phyloP scores from a whole-genome alignment of 1,140 invertebrate species.

The Zeugodacus cucurbitae region DNA sequence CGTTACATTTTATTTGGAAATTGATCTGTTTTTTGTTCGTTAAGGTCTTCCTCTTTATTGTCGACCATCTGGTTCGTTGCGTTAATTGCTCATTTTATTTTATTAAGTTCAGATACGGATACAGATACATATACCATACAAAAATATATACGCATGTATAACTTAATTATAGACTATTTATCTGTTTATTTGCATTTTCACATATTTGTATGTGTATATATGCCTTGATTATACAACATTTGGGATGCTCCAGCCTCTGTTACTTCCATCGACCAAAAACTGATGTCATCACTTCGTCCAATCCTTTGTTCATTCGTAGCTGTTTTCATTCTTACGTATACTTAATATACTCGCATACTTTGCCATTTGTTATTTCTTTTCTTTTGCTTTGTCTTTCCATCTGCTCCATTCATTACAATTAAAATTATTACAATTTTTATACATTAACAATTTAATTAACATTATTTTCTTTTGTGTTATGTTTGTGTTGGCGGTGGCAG shows the following conservation, averaged over 20 bases:
- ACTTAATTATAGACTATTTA: neutral
- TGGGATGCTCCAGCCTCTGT: neutral
- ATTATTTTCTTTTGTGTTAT: neutral
- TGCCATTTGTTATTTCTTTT: neutral
- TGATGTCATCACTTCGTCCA: neutral
- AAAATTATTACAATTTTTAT: conserved; percentile 27
- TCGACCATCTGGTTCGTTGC: neutral
- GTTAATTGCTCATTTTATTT: neutral
- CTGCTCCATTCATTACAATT: neutral
- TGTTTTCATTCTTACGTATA: neutral
- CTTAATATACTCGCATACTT: too few species aligned
- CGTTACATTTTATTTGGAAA: too few species aligned
- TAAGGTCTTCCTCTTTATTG: neutral
- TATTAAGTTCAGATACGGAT: neutral
- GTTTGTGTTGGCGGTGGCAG: neutral
- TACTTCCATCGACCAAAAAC: neutral
- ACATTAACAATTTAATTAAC: conserved; percentile 27
- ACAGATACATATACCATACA: too few species aligned
- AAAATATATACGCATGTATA: too few species aligned
- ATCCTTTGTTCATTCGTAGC: neutral
- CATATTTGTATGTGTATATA: too few species aligned
- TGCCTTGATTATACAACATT: neutral
- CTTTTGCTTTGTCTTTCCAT: neutral
- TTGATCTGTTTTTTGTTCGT: too few species aligned
- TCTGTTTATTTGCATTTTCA: too few species aligned